These are phyloP conservation scores for Ormyrus labotus DNA, from an alignment of 2,888 invertebrate genomes.

Conservation along the genomic window DNA sequence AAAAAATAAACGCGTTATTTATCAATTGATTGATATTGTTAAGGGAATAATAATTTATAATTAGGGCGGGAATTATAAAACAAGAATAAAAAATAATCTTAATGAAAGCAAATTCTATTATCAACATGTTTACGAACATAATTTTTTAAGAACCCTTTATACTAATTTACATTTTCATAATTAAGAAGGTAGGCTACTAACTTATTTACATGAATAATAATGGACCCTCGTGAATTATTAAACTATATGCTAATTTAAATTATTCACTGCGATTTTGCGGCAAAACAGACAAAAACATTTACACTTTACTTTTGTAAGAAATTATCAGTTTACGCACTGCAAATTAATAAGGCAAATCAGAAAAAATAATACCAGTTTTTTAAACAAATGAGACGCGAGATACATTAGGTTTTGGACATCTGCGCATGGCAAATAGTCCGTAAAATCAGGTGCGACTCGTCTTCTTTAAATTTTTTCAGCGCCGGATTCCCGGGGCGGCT, in stretches of 20 bases:
- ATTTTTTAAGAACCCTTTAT: too few relatives aligned
- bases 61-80: too few relatives aligned
- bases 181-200: conserved; percentile 1
- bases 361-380: conserved; percentile 6
- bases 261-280: neutral
- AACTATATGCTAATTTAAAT: conserved; percentile 20
- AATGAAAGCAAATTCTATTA: too few relatives aligned
- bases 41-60: too few relatives aligned
- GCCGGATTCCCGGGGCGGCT: neutral
- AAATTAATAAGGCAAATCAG: neutral
- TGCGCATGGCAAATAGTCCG: neutral
- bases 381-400: neutral
- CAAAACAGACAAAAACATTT: conserved; percentile 11
- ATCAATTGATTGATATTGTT: too few relatives aligned
- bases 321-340: neutral
- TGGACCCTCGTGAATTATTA: conserved; percentile 31
- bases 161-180: conserved; percentile 12
- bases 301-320: conserved; percentile 22
- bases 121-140: too few relatives aligned
- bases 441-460: neutral
- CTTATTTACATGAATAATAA: conserved; percentile 40
- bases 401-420: too few relatives aligned
- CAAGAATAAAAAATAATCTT: too few relatives aligned
- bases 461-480: neutral
- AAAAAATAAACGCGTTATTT: too few relatives aligned